Evolutionary conservation across 2,797 vertebrate genomes (phyloP).

Genomic region (Sebastolobus altivelis): DNA sequence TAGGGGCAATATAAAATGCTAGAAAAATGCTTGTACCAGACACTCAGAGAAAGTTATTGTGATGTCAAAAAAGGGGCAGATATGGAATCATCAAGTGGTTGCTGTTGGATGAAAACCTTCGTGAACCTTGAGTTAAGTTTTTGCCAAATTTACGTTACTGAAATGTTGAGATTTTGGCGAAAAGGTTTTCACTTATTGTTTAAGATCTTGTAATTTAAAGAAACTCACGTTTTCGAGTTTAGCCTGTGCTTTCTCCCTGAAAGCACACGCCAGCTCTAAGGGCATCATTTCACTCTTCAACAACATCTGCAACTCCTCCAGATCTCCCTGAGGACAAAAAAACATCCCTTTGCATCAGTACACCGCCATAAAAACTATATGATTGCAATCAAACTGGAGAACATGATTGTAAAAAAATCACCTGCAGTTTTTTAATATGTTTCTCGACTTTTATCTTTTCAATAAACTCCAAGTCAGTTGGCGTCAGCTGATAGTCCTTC

Average conservation of each 20-base stretch:
- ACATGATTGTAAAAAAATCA: conserved; percentile 22
- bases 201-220: neutral
- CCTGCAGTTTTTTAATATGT: conserved; percentile 69
- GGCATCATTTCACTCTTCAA: conserved; percentile 47
- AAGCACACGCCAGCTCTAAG: conserved; percentile 38
- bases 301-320: conserved; percentile 48
- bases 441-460: conserved; percentile 68
- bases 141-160: neutral
- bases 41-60: neutral
- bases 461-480: conserved; percentile 79
- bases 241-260: conserved; percentile 31
- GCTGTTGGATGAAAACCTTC: neutral
- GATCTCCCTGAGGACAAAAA: conserved; percentile 58
- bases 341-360: neutral
- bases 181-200: too few relatives aligned
- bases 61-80: conserved; percentile 8
- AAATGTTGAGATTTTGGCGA: neutral
- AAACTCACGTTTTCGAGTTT: conserved; percentile 66
- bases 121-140: neutral
- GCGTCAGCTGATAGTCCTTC: conserved; percentile 75
- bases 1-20: conserved; percentile 28
- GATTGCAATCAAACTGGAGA: neutral
- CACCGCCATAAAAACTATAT: neutral
- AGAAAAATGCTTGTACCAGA: conserved; percentile 8
- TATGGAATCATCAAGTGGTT: neutral